Base-by-base conservation (phyloP, 2,888 invertebrate genomes). In the Lasius fuliginosus region DNA sequence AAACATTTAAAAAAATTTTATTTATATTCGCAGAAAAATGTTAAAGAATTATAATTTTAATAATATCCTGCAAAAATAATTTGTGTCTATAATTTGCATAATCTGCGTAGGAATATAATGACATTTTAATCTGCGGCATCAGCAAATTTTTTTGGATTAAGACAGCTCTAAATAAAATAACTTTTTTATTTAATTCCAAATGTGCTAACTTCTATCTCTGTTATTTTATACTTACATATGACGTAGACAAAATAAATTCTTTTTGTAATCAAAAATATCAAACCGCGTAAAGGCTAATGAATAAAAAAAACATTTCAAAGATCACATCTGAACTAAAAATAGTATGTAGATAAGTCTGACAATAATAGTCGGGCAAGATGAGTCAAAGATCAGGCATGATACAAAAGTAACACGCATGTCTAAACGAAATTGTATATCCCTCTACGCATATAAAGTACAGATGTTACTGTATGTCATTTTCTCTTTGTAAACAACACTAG, bases 391-490 rank as follows among this genome's bases (percentile, higher is more conserved):
- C 53, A 53, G 8, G 12, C 30, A 18, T 33, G n/a, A 15, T 36
- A 15, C 33, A 33, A 33, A 30, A 30, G n/a, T 18, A 42, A 30
- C 8, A 6, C 1, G 2, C 15, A 0, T n/a, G 46, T 49, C 1
- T 23, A 71, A 36, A 53, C 5, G n/a, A 71, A 53, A 42, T 42
- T 71, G n/a, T 11, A 56, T 15, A 12, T 71, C 8, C 23, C 1
- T 75, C n/a, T 46, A 46, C 6, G 23, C 23, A 11, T 75, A 42
- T 74, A 42, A 56, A 71, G 27, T 58, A 60, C 12, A 73, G 8
- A 58, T 27, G 8, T 40, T 58, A 53, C 15, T 12, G 3, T 33
- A 36, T 5, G 18, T 53, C 87, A 89, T 91, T 92, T 90, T 87
- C 88, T 88, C 88, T 88, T 85, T 84, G 56, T 83, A 49, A 69